phyloP scores from a whole-genome alignment of 1,140 invertebrate genomes.

The Hylyphantes graminicola region DNA sequence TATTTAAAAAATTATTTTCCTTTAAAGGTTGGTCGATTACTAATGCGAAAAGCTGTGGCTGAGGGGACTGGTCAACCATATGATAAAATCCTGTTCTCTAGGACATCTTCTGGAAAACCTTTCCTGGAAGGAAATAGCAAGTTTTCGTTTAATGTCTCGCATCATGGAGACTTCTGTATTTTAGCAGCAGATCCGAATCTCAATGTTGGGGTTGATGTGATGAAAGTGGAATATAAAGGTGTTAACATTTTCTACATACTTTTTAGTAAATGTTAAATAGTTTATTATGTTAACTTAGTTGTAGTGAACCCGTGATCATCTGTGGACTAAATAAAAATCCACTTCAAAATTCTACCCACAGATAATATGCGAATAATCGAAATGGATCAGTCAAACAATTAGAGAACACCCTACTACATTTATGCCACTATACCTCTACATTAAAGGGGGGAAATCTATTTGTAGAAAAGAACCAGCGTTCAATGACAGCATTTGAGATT shows the following conservation, averaged over 20 bases:
- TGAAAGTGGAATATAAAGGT: conserved; percentile 69
- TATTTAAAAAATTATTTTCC: not conserved
- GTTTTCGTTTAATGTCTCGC: conserved; percentile 88
- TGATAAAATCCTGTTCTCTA: conserved; percentile 71
- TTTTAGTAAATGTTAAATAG: not conserved
- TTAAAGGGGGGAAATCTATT: no score
- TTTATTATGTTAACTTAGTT: no score
- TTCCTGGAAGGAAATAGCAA: conserved; percentile 6
- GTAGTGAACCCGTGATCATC: no score
- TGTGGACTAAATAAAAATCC: no score
- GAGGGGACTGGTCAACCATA: conserved; percentile 75
- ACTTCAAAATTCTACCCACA: no score
- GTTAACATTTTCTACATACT: no score
- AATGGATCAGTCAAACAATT: no score
- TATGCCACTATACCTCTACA: no score
- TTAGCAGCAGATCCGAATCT: conserved; percentile 75
- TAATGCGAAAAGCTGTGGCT: conserved; percentile 84
- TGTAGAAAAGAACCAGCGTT: no score
- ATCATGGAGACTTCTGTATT: conserved; percentile 88
- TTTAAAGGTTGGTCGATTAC: conserved; percentile 82
- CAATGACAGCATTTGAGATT: no score
- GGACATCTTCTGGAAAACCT: conserved; percentile 66
- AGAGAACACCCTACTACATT: no score
- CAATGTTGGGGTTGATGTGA: conserved; percentile 72
- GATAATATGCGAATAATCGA: no score